Percentiles rank a stretch among this genome's conserved stretches.
phyloP scores from a whole-genome alignment of 37 sponge, comb jelly and placozoan genomes.

The Amphimedon queenslandica region DNA sequence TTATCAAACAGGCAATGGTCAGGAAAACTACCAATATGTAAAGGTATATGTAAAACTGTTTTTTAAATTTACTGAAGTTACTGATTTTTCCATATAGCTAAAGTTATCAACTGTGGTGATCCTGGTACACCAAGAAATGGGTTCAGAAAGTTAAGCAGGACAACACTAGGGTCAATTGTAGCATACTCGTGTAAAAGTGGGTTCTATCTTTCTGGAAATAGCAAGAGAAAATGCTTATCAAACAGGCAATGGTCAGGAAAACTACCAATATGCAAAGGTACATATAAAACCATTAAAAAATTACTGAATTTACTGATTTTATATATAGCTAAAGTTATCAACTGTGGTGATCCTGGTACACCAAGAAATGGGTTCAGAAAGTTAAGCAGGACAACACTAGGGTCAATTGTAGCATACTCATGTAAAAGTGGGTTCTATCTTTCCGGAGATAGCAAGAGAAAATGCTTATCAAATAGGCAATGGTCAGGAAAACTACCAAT shows the following conservation, averaged over 20 bases:
- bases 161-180: conserved; percentile 11
- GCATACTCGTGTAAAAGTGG: conserved; percentile 11
- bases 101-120: not conserved
- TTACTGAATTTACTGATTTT: too few relatives aligned
- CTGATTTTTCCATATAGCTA: too few relatives aligned
- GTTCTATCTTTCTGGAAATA: not conserved
- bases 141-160: not conserved
- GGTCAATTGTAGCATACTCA: conserved; percentile 34
- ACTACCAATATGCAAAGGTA: conserved; percentile 22
- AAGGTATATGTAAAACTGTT: too few relatives aligned
- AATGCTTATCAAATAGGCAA: conserved; percentile 38
- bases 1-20: too few relatives aligned
- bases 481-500: conserved; percentile 1
- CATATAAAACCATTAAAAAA: too few relatives aligned
- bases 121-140: not conserved
- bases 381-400: too few relatives aligned
- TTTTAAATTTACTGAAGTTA: too few relatives aligned
- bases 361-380: too few relatives aligned
- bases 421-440: conserved; percentile 38
- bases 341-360: too few relatives aligned
- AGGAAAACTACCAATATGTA: too few relatives aligned
- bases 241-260: conserved; percentile 18
- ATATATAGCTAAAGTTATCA: too few relatives aligned
- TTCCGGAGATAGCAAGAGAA: conserved; percentile 26
- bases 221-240: not conserved